These are phyloP conservation scores for Lophura nycthemera DNA, from an alignment of 2,113 vertebrate species.

Conservation along the genomic window DNA sequence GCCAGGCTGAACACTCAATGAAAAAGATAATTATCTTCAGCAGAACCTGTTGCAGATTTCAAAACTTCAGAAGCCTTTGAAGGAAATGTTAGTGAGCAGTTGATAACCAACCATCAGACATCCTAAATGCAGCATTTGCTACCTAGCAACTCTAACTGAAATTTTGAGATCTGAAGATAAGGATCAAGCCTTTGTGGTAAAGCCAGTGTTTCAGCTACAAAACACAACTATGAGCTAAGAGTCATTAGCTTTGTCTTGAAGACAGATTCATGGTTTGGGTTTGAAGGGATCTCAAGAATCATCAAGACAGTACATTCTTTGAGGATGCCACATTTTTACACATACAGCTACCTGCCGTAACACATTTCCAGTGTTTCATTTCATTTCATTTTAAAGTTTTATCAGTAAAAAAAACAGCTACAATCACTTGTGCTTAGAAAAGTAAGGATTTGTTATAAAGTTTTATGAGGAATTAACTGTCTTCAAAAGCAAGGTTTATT, in stretches of 20 bases:
- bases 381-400: background rate
- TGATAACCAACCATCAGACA: background rate
- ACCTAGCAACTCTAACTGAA: background rate
- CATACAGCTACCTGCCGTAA: accelerated
- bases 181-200: background rate
- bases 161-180: background rate
- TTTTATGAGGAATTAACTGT: background rate
- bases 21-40: background rate
- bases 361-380: background rate
- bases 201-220: background rate
- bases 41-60: background rate
- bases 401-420: background rate
- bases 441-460: background rate
- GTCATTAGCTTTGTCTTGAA: background rate
- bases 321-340: background rate
- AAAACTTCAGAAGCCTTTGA: background rate
- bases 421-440: background rate
- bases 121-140: background rate
- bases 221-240: background rate
- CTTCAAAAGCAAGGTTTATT: background rate
- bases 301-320: background rate
- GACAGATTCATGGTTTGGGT: too few species aligned
- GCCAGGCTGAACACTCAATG: background rate
- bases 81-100: accelerated
- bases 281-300: too few species aligned